Percentiles rank a stretch among this genome's conserved stretches.
Conservation (phyloP, 2,888 invertebrate species). For the Dioctria rufipes region DNA sequence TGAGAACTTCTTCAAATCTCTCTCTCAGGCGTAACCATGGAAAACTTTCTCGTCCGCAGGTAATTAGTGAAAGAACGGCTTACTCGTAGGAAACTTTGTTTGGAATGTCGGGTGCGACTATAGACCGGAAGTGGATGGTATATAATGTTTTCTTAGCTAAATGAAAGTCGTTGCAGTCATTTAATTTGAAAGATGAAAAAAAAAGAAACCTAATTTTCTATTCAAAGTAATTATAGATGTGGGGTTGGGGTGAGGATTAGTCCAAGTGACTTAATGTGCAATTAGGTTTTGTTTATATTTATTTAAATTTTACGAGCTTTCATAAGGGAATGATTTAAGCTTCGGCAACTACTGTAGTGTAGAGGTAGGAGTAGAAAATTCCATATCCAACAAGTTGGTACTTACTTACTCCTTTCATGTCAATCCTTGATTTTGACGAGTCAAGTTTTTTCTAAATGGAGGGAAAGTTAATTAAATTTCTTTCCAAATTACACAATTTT, state of each 20-base stretch:
- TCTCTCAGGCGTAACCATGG: neutral
- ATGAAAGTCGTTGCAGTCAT: neutral
- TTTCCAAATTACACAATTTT: neutral
- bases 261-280: too few relatives aligned
- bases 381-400: too few relatives aligned
- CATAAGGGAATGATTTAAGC: too few relatives aligned
- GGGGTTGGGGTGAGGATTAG: neutral
- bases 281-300: too few relatives aligned
- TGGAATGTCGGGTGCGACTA: neutral
- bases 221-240: slow-evolving; percentile 33
- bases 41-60: slow-evolving; percentile 21
- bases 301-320: too few relatives aligned
- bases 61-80: slow-evolving; percentile 42
- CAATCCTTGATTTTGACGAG: too few relatives aligned
- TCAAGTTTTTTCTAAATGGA: too few relatives aligned
- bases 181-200: neutral
- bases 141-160: neutral
- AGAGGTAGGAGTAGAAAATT: neutral
- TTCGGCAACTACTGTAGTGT: too few relatives aligned
- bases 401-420: too few relatives aligned
- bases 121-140: slow-evolving; percentile 3
- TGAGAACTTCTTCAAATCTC: slow-evolving; percentile 19
- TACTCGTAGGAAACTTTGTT: slow-evolving; percentile 29
- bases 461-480: slow-evolving; percentile 25
- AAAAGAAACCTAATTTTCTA: neutral